A percentile compares a stretch with the other conserved stretches of the same genome.
phyloP scores from a whole-genome alignment of 2,797 vertebrate genomes.

The Oryzias dopingdopingensis region DNA sequence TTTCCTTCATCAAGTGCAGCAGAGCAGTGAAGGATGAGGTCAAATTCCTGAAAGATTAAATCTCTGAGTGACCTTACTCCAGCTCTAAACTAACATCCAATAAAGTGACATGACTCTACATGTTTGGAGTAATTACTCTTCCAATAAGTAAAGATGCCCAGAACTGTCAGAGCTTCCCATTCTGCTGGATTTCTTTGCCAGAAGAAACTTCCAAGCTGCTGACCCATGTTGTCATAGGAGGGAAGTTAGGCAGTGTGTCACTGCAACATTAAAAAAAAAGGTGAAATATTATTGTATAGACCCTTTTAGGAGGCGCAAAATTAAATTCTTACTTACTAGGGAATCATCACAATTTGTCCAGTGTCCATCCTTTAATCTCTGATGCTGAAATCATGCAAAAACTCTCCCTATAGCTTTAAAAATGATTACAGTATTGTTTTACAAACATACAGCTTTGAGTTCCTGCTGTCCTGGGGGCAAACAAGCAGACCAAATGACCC shows the following conservation, averaged over 20 bases:
- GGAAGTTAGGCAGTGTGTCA: too few relatives aligned
- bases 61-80: slow-evolving; percentile 44
- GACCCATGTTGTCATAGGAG: too few relatives aligned
- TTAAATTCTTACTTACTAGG: too few relatives aligned
- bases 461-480: slow-evolving; percentile 47
- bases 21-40: slow-evolving; percentile 34
- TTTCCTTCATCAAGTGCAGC: slow-evolving; percentile 26
- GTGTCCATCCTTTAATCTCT: background rate
- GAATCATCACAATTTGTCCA: slow-evolving; percentile 2
- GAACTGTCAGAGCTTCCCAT: background rate
- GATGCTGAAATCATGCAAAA: slow-evolving; percentile 29
- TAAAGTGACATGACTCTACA: slow-evolving; percentile 46
- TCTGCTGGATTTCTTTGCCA: slow-evolving; percentile 4
- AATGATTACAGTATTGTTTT: slow-evolving; percentile 58
- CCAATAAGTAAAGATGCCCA: slow-evolving; percentile 8
- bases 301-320: too few relatives aligned
- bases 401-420: slow-evolving; percentile 29
- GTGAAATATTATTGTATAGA: too few relatives aligned
- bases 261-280: too few relatives aligned
- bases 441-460: slow-evolving; percentile 53
- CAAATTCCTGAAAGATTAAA: slow-evolving; percentile 61
- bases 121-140: slow-evolving; percentile 11
- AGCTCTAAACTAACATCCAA: slow-evolving; percentile 43
- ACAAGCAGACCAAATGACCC: slow-evolving; percentile 44
- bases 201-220: background rate